Conservation (phyloP, 2,797 vertebrate genomes). For the Crenuchus spilurus region DNA sequence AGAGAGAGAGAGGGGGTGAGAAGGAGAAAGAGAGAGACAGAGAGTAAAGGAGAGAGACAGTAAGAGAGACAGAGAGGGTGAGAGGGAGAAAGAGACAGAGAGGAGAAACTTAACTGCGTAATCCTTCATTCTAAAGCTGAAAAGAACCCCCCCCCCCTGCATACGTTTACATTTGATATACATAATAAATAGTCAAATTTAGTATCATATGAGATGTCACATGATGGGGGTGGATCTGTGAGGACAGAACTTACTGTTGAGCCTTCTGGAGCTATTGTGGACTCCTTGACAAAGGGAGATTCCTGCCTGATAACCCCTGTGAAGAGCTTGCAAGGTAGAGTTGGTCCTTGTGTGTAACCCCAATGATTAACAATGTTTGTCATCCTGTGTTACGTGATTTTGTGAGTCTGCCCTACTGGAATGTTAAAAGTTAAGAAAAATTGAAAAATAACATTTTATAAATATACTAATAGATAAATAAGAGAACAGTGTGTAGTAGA, state of each 20-base stretch:
- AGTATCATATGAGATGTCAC: neutral
- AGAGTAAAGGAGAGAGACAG: neutral
- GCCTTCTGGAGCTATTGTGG: neutral
- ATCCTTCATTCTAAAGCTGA: constrained; percentile 4
- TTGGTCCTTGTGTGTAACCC: neutral
- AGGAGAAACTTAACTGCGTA: neutral
- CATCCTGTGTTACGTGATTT: no score
- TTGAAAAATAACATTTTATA: no score
- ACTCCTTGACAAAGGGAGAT: no score
- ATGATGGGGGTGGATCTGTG: neutral
- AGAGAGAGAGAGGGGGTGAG: neutral
- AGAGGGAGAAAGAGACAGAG: neutral
- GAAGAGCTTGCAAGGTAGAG: no score
- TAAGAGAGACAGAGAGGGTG: neutral
- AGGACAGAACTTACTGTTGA: neutral
- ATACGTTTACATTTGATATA: no score
- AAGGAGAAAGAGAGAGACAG: neutral
- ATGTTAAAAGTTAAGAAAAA: neutral
- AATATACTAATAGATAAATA: neutral
- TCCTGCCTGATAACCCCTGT: no score
- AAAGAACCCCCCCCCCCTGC: neutral
- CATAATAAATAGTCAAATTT: no score
- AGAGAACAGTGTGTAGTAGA: neutral
- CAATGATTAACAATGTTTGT: no score
- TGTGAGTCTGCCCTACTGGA: no score